A percentile compares a stretch with the other conserved stretches of the same genome.
These are phyloP conservation scores for Microplitis deprimator DNA, from an alignment of 2,888 invertebrate genomes.

Conservation along the genomic window DNA sequence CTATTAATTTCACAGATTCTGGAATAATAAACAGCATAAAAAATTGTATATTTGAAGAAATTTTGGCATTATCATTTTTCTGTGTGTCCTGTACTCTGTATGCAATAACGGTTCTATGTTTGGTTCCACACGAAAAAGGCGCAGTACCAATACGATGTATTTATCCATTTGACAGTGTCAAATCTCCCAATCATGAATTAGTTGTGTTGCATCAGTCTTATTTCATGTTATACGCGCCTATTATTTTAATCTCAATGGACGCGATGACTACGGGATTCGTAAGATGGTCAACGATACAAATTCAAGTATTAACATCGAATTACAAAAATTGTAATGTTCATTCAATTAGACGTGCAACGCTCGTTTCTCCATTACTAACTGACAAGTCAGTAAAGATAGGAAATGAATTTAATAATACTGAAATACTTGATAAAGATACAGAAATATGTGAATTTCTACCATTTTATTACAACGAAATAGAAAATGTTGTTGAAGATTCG, in stretches of 20 bases:
- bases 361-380: neutral
- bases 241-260: conserved; percentile 57
- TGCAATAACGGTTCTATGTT: no score
- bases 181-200: conserved; percentile 51
- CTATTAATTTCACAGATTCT: no score
- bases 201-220: conserved; percentile 51
- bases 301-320: neutral
- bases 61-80: no score
- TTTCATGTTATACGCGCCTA: conserved; percentile 48
- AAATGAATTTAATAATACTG: neutral
- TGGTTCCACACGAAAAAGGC: conserved; percentile 50
- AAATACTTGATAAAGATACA: neutral
- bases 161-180: conserved; percentile 56
- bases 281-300: neutral
- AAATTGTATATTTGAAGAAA: no score
- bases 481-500: conserved; percentile 31
- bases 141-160: conserved; percentile 57
- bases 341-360: neutral
- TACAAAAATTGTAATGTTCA: neutral
- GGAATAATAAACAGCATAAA: no score
- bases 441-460: conserved; percentile 37
- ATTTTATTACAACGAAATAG: conserved; percentile 40
- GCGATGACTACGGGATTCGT: conserved; percentile 27
- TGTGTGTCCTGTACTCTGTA: no score
- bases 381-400: neutral